phyloP scores from a whole-genome alignment of 2,888 invertebrate species.

The Andrena minutula region DNA sequence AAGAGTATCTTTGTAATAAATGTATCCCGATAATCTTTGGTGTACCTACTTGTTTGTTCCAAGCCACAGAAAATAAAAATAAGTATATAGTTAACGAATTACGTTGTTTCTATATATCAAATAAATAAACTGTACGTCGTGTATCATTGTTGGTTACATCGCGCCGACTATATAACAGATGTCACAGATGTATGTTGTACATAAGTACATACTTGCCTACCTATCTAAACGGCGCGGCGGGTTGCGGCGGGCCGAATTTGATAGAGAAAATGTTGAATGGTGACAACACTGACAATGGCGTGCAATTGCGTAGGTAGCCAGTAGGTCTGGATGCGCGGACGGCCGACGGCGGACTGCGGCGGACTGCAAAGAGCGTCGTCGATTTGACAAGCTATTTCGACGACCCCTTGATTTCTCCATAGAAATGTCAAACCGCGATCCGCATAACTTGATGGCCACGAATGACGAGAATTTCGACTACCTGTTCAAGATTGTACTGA shows the following conservation, averaged over 20 bases:
- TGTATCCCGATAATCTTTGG: slow-evolving; percentile 5
- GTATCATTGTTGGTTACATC: too few relatives aligned
- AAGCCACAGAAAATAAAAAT: slow-evolving; percentile 1
- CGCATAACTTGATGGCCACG: slow-evolving; percentile 91
- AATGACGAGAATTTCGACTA: slow-evolving; percentile 95
- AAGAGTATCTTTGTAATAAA: slow-evolving; percentile 46
- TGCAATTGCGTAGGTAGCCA: slow-evolving; percentile 52
- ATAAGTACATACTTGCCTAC: too few relatives aligned
- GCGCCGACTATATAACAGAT: too few relatives aligned
- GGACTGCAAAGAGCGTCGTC: slow-evolving; percentile 20
- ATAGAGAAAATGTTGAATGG: background rate
- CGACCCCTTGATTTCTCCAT: too few relatives aligned
- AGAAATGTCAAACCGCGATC: slow-evolving; percentile 91
- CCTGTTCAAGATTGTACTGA: slow-evolving; percentile 97
- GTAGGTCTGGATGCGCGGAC: slow-evolving; percentile 30
- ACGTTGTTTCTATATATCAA: too few relatives aligned
- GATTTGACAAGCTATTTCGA: slow-evolving; percentile 27
- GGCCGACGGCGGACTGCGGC: too few relatives aligned
- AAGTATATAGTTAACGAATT: slow-evolving; percentile 2
- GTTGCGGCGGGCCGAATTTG: background rate
- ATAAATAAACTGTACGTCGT: background rate
- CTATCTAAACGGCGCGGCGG: too few relatives aligned
- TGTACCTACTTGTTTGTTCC: background rate
- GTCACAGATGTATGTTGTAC: too few relatives aligned
- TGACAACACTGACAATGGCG: too few relatives aligned